A percentile compares a stretch with the other conserved stretches of the same genome.
These are phyloP conservation scores for Oreochromis tanganicae DNA, from an alignment of 2,113 vertebrate genomes.

Conservation along the genomic window DNA sequence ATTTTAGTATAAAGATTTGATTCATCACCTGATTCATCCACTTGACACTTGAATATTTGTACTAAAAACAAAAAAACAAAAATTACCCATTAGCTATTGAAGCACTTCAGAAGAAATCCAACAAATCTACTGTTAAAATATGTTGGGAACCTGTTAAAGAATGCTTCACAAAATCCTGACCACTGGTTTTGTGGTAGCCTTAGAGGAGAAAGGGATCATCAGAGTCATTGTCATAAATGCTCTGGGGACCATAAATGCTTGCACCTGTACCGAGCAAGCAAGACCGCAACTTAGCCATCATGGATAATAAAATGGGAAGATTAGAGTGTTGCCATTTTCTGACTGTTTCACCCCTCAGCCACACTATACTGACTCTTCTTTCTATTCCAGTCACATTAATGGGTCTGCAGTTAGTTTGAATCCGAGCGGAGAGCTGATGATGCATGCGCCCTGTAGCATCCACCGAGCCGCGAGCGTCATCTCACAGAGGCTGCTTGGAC, in stretches of 20 bases:
- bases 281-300: neutral
- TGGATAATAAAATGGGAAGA: neutral
- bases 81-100: neutral
- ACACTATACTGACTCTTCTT: neutral
- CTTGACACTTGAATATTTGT: neutral
- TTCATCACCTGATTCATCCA: neutral
- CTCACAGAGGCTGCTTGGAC: neutral
- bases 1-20: neutral
- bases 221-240: neutral
- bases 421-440: neutral
- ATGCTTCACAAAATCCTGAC: neutral
- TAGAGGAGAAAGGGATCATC: neutral
- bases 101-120: neutral
- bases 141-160: neutral
- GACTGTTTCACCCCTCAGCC: neutral
- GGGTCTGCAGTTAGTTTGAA: neutral
- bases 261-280: neutral
- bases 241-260: neutral
- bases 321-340: neutral
- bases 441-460: neutral
- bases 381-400: neutral
- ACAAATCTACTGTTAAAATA: neutral
- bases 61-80: neutral
- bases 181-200: neutral
- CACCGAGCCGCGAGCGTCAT: neutral